Base-by-base conservation (phyloP, 2,113 vertebrate species). In the Python bivittatus region DNA sequence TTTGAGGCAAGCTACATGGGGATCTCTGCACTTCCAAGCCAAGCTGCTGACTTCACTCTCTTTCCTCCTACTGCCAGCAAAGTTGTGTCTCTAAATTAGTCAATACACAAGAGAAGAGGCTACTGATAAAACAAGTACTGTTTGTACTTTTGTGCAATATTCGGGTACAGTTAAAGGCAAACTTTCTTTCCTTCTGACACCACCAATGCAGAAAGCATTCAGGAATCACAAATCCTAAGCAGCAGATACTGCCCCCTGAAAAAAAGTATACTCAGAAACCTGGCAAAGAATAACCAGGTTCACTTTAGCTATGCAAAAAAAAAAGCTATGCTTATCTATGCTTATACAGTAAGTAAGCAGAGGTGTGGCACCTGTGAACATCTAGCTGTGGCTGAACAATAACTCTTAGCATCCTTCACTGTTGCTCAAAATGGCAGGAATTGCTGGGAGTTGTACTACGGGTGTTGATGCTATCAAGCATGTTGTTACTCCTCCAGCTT, bases 111-210 rank as follows among this genome's bases (percentile, higher is more conserved):
- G 1, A 1, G 7, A 20, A 92, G 60, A 17, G 52, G 56, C 33
- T 94, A 33, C 89, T 93, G 92, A 42, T 1, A 95, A 68, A 42
- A 91, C 20, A 13, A 92, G 90, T 88, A 91, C 29, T 44, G 56
- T 1, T 61, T 44, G 2, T 48, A 17, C 88, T 87, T 92, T 72
- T 93, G 86, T 68, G 88, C 12, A 68, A 68, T 91, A 48, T 54
- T 90, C 56, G 92, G 54, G 3, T 88, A n/a, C 38, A 17, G 92
- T 92, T 93, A 94, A 27, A 91, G 25, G 56, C 56, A 33, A 27
- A 3, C 57, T 60, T 8, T 92, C 6, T 92, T 95, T 93, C 90
- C 89, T 38, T 53, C 25, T 6, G 90, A 58, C 84, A 42, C 10
- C 90, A 27, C 56, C 90, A 94, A 10, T 3, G 25, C 7, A 2